These are phyloP conservation scores for Clarias platycephalus DNA, from an alignment of 2,797 vertebrate genomes.

Conservation along the genomic window DNA sequence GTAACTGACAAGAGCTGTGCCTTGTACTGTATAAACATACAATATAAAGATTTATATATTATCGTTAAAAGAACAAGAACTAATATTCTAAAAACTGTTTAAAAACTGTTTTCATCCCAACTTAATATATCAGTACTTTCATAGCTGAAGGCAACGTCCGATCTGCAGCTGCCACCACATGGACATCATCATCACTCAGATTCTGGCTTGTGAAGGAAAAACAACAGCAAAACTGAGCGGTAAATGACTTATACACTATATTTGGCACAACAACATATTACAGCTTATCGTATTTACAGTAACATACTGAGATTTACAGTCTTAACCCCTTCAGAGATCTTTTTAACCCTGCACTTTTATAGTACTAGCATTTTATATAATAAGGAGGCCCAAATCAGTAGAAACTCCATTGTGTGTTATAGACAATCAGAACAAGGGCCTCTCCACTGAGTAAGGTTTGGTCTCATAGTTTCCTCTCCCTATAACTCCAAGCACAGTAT, in stretches of 20 bases:
- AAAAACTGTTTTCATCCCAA: background rate
- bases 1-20: background rate
- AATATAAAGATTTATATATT: background rate
- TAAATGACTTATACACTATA: conserved; percentile 24
- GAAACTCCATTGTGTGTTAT: background rate
- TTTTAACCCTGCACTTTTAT: background rate
- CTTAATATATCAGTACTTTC: background rate
- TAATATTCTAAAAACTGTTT: background rate
- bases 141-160: too few species aligned
- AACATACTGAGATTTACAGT: background rate
- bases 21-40: background rate
- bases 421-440: background rate
- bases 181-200: conserved; percentile 57
- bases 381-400: background rate
- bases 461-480: conserved; percentile 14
- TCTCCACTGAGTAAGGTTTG: background rate
- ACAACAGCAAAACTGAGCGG: conserved; percentile 12
- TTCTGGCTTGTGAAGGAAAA: conserved; percentile 26
- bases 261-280: background rate
- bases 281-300: conserved; percentile 22
- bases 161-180: conserved; percentile 50
- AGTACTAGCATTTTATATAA: background rate
- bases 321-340: background rate
- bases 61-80: background rate
- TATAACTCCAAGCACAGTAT: conserved; percentile 38